These are phyloP conservation scores for Trilocha varians DNA, from an alignment of 2,888 invertebrate species.

Conservation along the genomic window DNA sequence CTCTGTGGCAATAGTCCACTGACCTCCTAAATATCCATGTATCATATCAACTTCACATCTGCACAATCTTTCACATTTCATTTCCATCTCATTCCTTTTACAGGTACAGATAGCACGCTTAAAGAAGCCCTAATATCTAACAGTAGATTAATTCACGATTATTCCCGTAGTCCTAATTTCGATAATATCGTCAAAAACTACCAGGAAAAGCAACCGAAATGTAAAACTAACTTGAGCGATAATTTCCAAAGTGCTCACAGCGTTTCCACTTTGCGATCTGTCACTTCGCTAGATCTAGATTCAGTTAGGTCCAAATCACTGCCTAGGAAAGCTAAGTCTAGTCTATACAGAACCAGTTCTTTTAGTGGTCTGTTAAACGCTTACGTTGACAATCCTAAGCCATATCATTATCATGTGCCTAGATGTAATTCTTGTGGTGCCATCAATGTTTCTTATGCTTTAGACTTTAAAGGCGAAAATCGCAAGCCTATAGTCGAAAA, in stretches of 20 bases:
- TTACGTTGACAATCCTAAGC: conserved; percentile 48
- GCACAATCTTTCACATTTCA: not conserved
- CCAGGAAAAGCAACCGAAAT: conserved; percentile 39
- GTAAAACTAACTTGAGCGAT: conserved; percentile 43
- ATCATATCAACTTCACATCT: too few species aligned
- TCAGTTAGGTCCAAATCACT: conserved; percentile 38
- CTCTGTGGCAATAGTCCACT: too few species aligned
- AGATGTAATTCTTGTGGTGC: conserved; percentile 44
- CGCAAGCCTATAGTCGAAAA: conserved; percentile 18
- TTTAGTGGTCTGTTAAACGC: conserved; percentile 57
- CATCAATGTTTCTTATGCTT: conserved; percentile 31
- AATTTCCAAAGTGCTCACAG: conserved; percentile 26
- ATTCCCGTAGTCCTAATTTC: conserved; percentile 43
- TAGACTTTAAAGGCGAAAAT: conserved; percentile 18
- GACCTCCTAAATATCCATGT: too few species aligned
- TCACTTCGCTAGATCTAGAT: conserved; percentile 58
- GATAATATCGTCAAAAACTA: conserved; percentile 38
- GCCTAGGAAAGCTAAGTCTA: conserved; percentile 26
- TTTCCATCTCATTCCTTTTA: not conserved
- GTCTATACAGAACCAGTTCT: conserved; percentile 50
- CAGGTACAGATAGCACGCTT: conserved; percentile 18
- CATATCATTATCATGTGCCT: conserved; percentile 58
- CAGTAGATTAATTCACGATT: conserved; percentile 41
- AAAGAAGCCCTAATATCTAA: conserved; percentile 29
- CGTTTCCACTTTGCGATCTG: conserved; percentile 48